Percentiles rank a stretch among this genome's conserved stretches.
Evolutionary conservation across 2,888 invertebrate species (phyloP).

Genomic region (Pantelozetes paolii): DNA sequence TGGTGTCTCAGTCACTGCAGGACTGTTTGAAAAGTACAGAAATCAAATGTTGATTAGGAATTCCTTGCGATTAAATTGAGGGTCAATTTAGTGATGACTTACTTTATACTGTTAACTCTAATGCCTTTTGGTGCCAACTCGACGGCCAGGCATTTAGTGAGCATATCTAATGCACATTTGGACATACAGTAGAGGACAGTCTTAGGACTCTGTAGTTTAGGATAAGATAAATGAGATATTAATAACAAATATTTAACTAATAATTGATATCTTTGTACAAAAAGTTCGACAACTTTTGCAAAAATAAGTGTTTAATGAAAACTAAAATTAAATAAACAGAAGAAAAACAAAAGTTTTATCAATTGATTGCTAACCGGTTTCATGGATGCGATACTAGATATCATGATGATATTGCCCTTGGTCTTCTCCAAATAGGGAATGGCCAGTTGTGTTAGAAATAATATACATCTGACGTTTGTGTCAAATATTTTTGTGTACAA

Average conservation of each 20-base stretch:
- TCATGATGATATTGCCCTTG: not conserved
- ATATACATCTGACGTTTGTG: not conserved
- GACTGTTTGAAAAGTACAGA: not conserved
- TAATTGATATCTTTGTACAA: no score
- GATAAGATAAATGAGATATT: not conserved
- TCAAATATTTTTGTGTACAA: not conserved
- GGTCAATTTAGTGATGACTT: not conserved
- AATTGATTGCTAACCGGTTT: not conserved
- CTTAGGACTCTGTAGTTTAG: not conserved
- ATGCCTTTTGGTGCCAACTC: not conserved
- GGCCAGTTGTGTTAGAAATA: not conserved
- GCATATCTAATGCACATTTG: not conserved
- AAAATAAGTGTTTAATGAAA: no score
- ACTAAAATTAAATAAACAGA: no score
- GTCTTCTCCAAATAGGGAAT: constrained; percentile 6
- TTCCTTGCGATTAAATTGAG: not conserved
- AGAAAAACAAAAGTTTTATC: not conserved
- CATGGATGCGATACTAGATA: not conserved
- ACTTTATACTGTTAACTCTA: not conserved
- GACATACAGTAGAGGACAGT: not conserved
- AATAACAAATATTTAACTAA: not conserved
- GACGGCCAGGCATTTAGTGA: not conserved
- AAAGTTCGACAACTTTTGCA: no score
- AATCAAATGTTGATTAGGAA: not conserved
- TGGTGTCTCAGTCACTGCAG: not conserved